Evolutionary conservation across 1,140 invertebrate genomes (phyloP), one percentile per base, ranked within the genome.

Genomic region (Zaprionus davidi): DNA sequence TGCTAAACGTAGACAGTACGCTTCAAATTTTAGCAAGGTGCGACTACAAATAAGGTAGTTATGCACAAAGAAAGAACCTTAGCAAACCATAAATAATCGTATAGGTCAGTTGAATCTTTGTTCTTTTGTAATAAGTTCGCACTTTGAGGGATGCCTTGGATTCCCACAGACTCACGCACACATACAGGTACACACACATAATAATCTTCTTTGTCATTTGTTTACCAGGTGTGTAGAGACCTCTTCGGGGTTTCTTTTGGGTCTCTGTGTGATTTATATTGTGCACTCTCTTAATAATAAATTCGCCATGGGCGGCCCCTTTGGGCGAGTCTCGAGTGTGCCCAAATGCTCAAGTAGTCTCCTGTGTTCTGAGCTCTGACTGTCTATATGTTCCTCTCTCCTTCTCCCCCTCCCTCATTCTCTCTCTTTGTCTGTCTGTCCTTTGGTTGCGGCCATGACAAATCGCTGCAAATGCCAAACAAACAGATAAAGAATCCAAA

Each of bases 401-500:
- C 24, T 24, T 44, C 41, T 9, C 1, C 6, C 38, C n/a, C 15
- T 41, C 5, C 2, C 0, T 41, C 5, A n/a, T n/a, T 41, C 15
- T 20, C n/a, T 20, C n/a, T 46, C 46, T 49, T 5, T 12, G 9
- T 20, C 20, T 24, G 46, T 24, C 46, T 51, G 46, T 12, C 20
- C 2, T 20, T 44, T 41, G 13, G 63, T 64, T 71, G 76, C 63
- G 72, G 44, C 81, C 81, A 84, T 84, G 81, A 84, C 81, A 84
- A 84, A 84, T 84, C 81, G 81, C 65, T 59, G 68, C 65, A 80
- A 84, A 80, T 84, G 77, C 73, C 78, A 81, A 81, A 76, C 72
- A 81, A 73, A 44, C 79, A 80, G n/a, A 22, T 82, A 76, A 79
- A 83, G 46, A 81, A 65, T 64, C 63, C 55, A 71, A 53, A 62